Conservation (phyloP, 35 echinoderm and acorn worm genomes). For the Apostichopus californicus region DNA sequence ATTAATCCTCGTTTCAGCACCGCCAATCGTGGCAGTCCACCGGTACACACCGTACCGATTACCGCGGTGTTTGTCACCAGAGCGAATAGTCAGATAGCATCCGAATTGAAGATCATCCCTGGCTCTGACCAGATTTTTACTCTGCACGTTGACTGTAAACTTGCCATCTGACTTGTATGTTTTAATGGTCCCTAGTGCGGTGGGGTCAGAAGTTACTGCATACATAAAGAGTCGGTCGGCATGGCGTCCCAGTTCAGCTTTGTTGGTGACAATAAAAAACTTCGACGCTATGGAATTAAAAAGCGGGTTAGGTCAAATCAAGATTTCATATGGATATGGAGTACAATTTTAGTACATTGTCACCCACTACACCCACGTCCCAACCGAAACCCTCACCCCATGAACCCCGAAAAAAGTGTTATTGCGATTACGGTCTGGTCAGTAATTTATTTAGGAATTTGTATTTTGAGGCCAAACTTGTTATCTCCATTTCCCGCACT, state of each 20-base stretch:
- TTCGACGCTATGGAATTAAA: background rate
- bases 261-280: constrained; percentile 21
- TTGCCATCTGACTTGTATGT: background rate
- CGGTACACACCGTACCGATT: background rate
- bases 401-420: no score
- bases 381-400: no score
- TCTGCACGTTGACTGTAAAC: no score
- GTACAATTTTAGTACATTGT: no score
- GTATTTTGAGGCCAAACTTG: no score
- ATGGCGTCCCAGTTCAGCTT: constrained; percentile 3
- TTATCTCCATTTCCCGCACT: no score
- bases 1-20: background rate
- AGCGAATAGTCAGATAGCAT: background rate
- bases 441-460: no score
- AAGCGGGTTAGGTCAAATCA: no score
- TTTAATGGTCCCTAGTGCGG: background rate
- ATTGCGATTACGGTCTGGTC: no score
- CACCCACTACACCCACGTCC: no score
- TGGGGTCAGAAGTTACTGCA: background rate
- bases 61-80: background rate
- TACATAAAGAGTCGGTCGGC: background rate
- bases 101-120: background rate
- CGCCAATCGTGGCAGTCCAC: background rate
- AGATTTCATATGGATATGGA: no score
- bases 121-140: background rate